phyloP scores from a whole-genome alignment of 2,113 vertebrate species.

The Pyrgilauda ruficollis region DNA sequence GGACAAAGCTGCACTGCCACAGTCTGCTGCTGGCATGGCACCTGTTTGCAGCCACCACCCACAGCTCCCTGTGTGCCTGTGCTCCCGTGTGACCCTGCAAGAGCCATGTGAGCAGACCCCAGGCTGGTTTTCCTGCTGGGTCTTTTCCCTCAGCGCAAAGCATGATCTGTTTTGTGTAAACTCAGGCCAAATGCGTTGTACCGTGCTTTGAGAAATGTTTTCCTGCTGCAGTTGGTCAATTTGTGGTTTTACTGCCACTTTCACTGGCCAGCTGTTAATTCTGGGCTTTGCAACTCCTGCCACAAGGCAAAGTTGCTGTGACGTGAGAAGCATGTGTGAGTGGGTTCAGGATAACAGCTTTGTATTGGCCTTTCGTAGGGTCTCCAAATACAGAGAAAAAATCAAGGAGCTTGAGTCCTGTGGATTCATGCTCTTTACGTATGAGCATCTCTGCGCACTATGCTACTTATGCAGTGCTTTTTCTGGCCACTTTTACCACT shows the following conservation, averaged over 20 bases:
- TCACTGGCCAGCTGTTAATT: neutral
- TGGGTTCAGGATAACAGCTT: neutral
- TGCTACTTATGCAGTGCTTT: neutral
- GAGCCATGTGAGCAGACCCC: rapidly evolving
- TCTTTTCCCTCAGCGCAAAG: neutral
- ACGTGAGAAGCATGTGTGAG: neutral
- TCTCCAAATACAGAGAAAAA: neutral
- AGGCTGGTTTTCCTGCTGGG: neutral
- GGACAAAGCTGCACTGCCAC: neutral
- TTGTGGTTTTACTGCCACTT: neutral
- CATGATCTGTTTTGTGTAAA: too few relatives aligned
- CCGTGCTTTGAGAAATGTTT: neutral
- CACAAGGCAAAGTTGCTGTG: neutral
- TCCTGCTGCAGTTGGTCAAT: neutral
- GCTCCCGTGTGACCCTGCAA: neutral
- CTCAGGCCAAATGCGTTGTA: neutral
- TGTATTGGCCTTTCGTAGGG: neutral
- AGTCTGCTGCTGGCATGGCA: neutral
- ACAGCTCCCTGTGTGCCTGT: rapidly evolving
- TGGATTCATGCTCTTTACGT: rapidly evolving
- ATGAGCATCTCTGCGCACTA: neutral
- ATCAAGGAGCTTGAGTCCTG: neutral
- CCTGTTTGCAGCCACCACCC: too few relatives aligned
- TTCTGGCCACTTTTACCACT: neutral
- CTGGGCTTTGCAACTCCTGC: neutral